These are phyloP conservation scores for Bovichtus diacanthus DNA, from an alignment of 2,797 vertebrate species.

Conservation along the genomic window DNA sequence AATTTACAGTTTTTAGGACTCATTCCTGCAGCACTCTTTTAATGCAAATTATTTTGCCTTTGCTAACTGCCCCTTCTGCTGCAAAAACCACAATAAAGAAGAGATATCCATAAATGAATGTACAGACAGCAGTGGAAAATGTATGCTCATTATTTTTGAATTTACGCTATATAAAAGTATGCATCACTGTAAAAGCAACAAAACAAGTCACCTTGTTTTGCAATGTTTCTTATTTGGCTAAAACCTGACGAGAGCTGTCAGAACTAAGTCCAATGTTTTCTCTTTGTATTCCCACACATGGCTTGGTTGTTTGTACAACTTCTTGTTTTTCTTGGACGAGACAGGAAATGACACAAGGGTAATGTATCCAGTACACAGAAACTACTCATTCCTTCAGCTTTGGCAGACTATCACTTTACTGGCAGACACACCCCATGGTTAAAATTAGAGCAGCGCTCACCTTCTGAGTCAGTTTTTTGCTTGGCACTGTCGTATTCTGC, in stretches of 20 bases:
- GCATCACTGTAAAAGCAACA: background rate
- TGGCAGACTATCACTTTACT: conserved; percentile 1
- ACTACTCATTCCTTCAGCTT: conserved; percentile 12
- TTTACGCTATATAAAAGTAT: background rate
- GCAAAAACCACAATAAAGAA: background rate
- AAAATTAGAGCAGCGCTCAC: conserved; percentile 77
- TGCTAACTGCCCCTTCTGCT: background rate
- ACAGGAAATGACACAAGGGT: conserved; percentile 50
- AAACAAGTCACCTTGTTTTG: background rate
- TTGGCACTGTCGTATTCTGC: conserved; percentile 95
- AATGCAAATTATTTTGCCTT: background rate
- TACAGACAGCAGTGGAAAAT: background rate
- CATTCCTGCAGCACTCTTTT: too few relatives aligned
- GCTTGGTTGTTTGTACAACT: conserved; percentile 54
- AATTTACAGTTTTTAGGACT: too few relatives aligned
- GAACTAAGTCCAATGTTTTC: conserved; percentile 29
- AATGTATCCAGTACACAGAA: conserved; percentile 48
- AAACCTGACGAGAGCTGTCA: background rate
- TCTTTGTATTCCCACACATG: conserved; percentile 45
- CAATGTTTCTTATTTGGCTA: background rate
- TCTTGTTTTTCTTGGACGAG: conserved; percentile 69
- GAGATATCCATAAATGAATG: background rate
- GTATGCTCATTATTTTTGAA: background rate
- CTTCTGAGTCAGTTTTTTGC: conserved; percentile 96
- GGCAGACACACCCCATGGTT: background rate